Base-by-base conservation (phyloP, 2,113 vertebrate genomes). In the Syrrhaptes paradoxus region DNA sequence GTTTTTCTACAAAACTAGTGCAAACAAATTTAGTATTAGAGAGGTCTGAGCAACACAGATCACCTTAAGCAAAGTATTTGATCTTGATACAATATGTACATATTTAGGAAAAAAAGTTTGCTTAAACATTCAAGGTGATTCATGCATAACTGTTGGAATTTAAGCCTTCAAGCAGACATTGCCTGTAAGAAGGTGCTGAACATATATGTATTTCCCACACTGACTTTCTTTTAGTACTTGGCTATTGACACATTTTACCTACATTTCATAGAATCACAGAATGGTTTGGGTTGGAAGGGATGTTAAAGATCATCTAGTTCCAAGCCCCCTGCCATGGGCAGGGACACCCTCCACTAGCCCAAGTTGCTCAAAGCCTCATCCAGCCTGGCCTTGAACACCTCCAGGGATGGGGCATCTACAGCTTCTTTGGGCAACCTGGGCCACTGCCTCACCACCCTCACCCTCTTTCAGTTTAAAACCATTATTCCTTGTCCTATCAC, bases 1-100 rank as follows among this genome's bases (percentile, higher is more conserved):
- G 61, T 87, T 97, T 94, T 71, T 54, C 82, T 82, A 61, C 13
- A 31, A 32, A 96, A 87, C 13, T 65, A 72, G 74, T 76, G 36
- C 65, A 58, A 17, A 48, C 21, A 57, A 32, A 55, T 66, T 82
- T 70, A 74, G 32, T 91, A 73, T 58, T 87, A 71, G 57, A 41
- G 54, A 87, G 52, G 58, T 41, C 34, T 34, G 67, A 96, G n/a
- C 31, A 78, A 66, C 24, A 72, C 4, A 83, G 15, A 93, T 75
- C 82, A 77, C 59, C 59, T 87, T 88, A 58, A 71, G 54, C 34
- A 57, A 79, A 55, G 34, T 36, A 54, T 85, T 58, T 81, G 90
- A 94, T 95, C 67, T 63, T 55, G 41, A 91, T 82, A 80, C 41
- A 91, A 75, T 70, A 87, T 4, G 0, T 34, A 48, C 15, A 31